These are phyloP conservation scores for Diorhabda sublineata DNA, from an alignment of 1,140 invertebrate genomes.

Conservation along the genomic window DNA sequence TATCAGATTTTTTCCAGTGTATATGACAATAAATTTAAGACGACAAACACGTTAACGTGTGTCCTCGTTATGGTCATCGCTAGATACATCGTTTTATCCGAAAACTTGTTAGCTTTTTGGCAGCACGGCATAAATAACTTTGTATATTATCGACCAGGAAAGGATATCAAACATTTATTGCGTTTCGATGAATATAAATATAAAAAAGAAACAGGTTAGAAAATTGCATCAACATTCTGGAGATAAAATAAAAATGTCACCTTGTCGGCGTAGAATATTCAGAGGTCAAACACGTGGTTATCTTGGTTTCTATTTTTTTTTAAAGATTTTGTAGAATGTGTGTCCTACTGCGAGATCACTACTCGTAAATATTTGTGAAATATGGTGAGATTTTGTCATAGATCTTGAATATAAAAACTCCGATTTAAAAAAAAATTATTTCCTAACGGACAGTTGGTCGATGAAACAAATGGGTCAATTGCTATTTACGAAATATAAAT, in stretches of 20 bases:
- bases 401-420: background rate
- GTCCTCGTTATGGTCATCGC: background rate
- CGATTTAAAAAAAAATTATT: background rate
- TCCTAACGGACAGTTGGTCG: background rate
- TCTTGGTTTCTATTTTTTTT: background rate
- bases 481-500: background rate
- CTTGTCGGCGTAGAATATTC: background rate
- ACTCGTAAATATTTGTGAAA: slow-evolving; percentile 2
- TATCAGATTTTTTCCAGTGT: slow-evolving; percentile 2
- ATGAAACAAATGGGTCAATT: background rate
- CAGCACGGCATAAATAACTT: background rate
- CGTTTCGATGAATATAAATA: background rate
- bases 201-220: slow-evolving; percentile 2
- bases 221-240: slow-evolving; percentile 2
- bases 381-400: background rate
- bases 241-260: slow-evolving; percentile 3
- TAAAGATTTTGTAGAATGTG: background rate
- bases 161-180: background rate
- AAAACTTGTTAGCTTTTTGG: background rate
- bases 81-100: background rate
- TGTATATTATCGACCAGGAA: background rate
- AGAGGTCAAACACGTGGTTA: background rate
- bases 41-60: background rate
- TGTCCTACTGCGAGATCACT: background rate
- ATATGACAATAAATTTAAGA: background rate